These are phyloP conservation scores for Lepidochitona cinerea DNA, from an alignment of 2,888 invertebrate genomes.

Conservation along the genomic window DNA sequence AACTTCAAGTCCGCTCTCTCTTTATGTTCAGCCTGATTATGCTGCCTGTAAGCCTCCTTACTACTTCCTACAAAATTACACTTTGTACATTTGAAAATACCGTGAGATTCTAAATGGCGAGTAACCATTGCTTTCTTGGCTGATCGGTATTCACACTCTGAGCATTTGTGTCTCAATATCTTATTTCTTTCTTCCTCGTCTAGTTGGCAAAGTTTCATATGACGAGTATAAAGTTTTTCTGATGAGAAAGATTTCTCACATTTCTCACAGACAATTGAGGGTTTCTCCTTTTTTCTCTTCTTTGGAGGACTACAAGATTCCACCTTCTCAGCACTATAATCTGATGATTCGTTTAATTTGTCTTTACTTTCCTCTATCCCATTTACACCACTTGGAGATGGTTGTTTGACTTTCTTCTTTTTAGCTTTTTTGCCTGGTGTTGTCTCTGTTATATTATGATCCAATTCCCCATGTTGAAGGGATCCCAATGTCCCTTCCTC, in stretches of 20 bases:
- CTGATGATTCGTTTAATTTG: background rate
- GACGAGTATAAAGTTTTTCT: background rate
- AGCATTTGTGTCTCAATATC: conserved; percentile 30
- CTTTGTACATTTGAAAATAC: conserved; percentile 58
- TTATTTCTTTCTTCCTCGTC: background rate
- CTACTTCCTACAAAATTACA: conserved; percentile 56
- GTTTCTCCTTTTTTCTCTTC: background rate
- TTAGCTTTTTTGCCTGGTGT: background rate
- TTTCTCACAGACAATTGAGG: background rate
- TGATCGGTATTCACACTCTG: conserved; percentile 58
- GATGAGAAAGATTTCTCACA: background rate
- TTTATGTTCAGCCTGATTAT: conserved; percentile 57
- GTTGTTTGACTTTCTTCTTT: background rate
- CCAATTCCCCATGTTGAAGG: background rate
- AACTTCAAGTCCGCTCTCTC: conserved; percentile 62
- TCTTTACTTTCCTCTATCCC: background rate
- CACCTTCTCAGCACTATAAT: background rate
- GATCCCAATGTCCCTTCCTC: background rate
- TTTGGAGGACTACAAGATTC: background rate
- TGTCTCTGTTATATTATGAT: background rate
- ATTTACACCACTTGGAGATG: background rate
- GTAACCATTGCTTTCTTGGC: conserved; percentile 62
- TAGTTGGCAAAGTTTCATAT: background rate
- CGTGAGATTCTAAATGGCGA: conserved; percentile 63
- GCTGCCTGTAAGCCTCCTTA: conserved; percentile 54